Evolutionary conservation across 2,888 invertebrate genomes (phyloP), one percentile per base, ranked within the genome.

Genomic region (Eurytoma californica): DNA sequence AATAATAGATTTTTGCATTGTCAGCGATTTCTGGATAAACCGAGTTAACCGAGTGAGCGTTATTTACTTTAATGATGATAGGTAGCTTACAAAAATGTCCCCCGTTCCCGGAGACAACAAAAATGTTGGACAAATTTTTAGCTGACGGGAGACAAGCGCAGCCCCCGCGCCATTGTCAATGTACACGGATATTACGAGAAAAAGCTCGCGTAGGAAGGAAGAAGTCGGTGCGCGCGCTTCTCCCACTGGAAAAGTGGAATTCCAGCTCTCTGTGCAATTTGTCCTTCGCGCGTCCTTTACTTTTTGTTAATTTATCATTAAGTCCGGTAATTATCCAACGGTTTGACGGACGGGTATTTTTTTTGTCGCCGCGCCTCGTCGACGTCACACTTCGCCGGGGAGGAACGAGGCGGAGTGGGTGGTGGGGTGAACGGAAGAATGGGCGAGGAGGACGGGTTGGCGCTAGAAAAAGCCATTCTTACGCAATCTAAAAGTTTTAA

Each of bases 401-500:
- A 39, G 39, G 4, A 39, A 39, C 39, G 39, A 39, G 39, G 39
- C 0, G 39, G 5, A 7, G n/a, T n/a, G 39, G 39, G 39, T 0
- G 39, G 7, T 4, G 39, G 39, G 39, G 39, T 3, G 39, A 7
- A 4, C 39, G 39, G 39, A 39, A 7, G 39, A 39, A 39, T 39
- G 24, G 24, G 24, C 24, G 24, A 47, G 30, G 63, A 18, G 58
- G 51, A 0, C 53, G 68, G 58, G 2, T 3, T 14, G 66, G 13
- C 49, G 82, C 68, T 74, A 79, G 77, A 80, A 80, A 72, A 74
- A 83, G 84, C 86, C 82, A 88, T 87, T 88, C 87, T 89, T 89
- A 86, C 86, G 87, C 88, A 88, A 89, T 88, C 85, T 88, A 88
- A 87, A 88, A 89, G 89, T 89, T 89, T 89, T 89, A 89, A 89